These are phyloP conservation scores for Choristoneura fumiferana DNA, from an alignment of 1,140 invertebrate species.

Conservation along the genomic window DNA sequence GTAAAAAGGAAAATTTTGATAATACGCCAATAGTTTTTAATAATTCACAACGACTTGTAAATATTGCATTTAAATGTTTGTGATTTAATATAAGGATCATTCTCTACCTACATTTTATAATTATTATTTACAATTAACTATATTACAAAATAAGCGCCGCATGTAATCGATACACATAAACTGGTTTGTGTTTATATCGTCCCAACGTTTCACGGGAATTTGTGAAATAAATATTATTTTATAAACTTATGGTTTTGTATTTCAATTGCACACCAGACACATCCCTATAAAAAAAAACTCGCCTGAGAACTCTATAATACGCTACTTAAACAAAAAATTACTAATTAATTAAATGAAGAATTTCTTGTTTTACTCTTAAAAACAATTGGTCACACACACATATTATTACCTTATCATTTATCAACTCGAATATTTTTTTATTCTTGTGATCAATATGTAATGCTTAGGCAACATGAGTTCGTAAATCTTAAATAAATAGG, in stretches of 20 bases:
- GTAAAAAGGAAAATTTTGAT: constrained; percentile 38
- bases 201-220: constrained; percentile 41
- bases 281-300: constrained; percentile 24
- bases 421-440: no score
- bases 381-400: no score
- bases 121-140: constrained; percentile 44
- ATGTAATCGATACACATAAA: constrained; percentile 60
- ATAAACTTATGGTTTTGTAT: constrained; percentile 31
- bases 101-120: constrained; percentile 33
- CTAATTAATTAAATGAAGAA: no score
- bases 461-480: no score
- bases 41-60: constrained; percentile 53
- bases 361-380: no score
- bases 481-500: no score
- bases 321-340: no score
- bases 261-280: no score
- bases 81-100: constrained; percentile 61
- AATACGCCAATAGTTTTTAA: constrained; percentile 37
- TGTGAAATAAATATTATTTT: constrained; percentile 75
- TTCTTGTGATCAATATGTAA: no score
- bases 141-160: constrained; percentile 48
- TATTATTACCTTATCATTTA: no score
- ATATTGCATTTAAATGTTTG: constrained; percentile 74
- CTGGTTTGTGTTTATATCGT: constrained; percentile 65
- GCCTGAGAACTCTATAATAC: no score